Base-by-base conservation (phyloP, 92 coral and sea anemone genomes). In the Bergia sp. region DNA sequence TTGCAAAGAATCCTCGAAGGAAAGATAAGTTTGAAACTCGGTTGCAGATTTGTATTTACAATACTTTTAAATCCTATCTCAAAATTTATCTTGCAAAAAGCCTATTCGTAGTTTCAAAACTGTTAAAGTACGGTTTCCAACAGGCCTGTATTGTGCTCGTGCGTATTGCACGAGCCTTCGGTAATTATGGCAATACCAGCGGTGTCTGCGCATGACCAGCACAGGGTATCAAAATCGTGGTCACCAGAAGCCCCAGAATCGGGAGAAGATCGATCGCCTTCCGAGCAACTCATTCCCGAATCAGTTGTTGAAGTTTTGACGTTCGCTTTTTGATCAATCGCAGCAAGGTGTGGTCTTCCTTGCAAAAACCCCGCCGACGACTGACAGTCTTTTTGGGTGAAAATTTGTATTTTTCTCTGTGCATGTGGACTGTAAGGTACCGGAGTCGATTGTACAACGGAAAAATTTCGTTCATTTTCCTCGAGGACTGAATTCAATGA, bases 131-230 rank as follows among this genome's bases (percentile, higher is more conserved):
- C 20, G 10, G 87, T 83, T 83, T 83, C 87, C 87, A 83, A 69
- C 1, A 83, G 50, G 69, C 77, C 65, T 5, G 77, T 43, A 29
- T 69, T 41, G 41, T 83, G 77, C 41, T 83, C 77, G 40, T 69
- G 77, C 41, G 77, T 67, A 36, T 37, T 83, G 23, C 77, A 29
- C 7, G 87, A 83, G 77, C 87, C 87, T 29, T 50, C 78, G 10
- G 77, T 67, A 44, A 83, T 65, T 65, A 83, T 8, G 6, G 87
- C 87, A 9, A 83, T 69, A 9, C 87, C 87, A 83, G 87, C 87
- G 87, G 87, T 83, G 58, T 67, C 65, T 44, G 77, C 77, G 41
- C 87, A 69, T 67, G 87, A 69, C 87, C 87, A 83, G n/a, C 87
- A 83, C 29, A 83, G 42, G 65, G 77, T 83, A 83, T 83, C 87